These are phyloP conservation scores for Penaeus chinensis DNA, from an alignment of 1,140 invertebrate species.

Conservation along the genomic window DNA sequence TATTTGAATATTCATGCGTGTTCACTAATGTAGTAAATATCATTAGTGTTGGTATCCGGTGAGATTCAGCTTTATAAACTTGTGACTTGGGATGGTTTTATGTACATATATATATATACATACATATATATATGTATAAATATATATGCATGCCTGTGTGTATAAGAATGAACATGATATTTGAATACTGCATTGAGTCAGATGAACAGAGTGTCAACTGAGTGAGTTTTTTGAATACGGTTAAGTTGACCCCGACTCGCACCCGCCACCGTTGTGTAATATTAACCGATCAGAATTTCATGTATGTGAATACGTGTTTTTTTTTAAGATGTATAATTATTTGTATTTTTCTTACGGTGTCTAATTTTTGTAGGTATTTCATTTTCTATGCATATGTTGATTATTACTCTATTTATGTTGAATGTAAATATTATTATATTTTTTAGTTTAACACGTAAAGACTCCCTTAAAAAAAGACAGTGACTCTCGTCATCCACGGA, in stretches of 20 bases:
- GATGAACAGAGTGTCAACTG: no score
- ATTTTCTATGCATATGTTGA: slow-evolving; percentile 33
- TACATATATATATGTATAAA: not conserved
- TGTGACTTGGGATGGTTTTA: not conserved
- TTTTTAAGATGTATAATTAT: not conserved
- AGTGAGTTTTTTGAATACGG: no score
- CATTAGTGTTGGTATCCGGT: not conserved
- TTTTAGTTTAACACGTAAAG: slow-evolving; percentile 55
- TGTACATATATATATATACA: not conserved
- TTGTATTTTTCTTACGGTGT: slow-evolving; percentile 40
- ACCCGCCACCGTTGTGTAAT: no score
- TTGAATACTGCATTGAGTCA: not conserved
- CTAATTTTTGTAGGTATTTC: slow-evolving; percentile 45
- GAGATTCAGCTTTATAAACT: not conserved
- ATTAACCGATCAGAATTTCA: not conserved
- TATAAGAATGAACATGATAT: slow-evolving; percentile 7
- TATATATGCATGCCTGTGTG: not conserved
- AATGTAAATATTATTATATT: slow-evolving; percentile 39
- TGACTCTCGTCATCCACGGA: slow-evolving; percentile 52
- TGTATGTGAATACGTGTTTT: slow-evolving; percentile 9
- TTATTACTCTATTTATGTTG: slow-evolving; percentile 37
- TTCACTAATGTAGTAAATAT: not conserved
- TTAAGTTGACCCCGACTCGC: no score
- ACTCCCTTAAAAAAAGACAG: slow-evolving; percentile 59
- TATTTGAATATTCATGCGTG: no score